Evolutionary conservation across 2,888 invertebrate species (phyloP), one percentile per base, ranked within the genome.

Genomic region (Netelia inedita): DNA sequence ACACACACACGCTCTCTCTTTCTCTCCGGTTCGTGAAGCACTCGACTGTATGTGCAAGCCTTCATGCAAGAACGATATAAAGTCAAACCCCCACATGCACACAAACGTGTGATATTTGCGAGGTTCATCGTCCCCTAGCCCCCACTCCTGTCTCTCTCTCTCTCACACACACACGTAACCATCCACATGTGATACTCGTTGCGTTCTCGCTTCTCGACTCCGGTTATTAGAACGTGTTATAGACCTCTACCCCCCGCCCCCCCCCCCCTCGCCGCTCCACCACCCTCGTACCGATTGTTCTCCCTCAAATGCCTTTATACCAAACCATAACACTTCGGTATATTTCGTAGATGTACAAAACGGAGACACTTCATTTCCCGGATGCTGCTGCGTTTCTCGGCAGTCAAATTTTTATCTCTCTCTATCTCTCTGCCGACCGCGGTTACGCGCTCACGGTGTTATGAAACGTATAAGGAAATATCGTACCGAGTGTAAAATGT

Each of bases 141-240:
- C 35, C 35, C 35, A 6, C 35, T 8, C 35, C 35, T 6, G 1
- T 35, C 35, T 35, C 35, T 6, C 35, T 35, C 35, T 55, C 16
- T 9, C 55, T 6, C 19, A 1, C 6, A 16, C 16, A 5, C 55
- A 55, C 9, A 55, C 6, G 1, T 9, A 55, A n/a, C 9, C 6
- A 8, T 50, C 3, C 50, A 50, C 55, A 16, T 19, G 19, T 16
- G 55, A 16, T 14, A 14, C 16, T 55, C 19, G 16, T 55, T 16
- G 55, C n/a, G 9, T 53, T 16, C 53, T 78, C 57, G 57, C 10
- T 61, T 71, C 72, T 63, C 76, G 41, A 61, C 83, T 68, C 63
- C 50, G 81, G 82, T 82, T 85, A 82, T 82, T 82, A 85, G 80
- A 61, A 75, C 65, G 71, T 72, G 65, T 71, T 79, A 79, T 65